Evolutionary conservation across 2,888 invertebrate genomes (phyloP), one percentile per base, ranked within the genome.

Genomic region (Melanophora roralis): DNA sequence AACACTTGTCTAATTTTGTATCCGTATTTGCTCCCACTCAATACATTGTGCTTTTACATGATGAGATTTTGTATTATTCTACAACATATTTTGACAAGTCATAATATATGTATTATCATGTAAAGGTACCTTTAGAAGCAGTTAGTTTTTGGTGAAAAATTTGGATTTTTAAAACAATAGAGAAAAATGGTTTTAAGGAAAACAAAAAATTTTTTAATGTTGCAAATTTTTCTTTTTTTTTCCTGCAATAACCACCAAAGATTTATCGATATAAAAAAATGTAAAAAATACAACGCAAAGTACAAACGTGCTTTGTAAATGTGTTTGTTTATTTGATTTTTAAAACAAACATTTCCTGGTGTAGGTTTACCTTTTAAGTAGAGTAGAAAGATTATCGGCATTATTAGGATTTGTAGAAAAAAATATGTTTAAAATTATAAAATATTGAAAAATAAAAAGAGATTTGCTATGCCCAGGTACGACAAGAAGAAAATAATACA

Each of bases 321-420:
- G 6, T 27, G 27, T 27, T 5, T 27, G 4, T 27, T 5, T 27
- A 27, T 5, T 5, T 27, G 27, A 6, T 5, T 5, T 5, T 27
- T 5, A 45, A 57, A 40, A n/a, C 19, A 40, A 69, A 57, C 43
- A 64, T 71, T 71, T 77, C 64, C 76, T 77, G 64, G 55, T 76
- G 51, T 49, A 51, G 69, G 43, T 51, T 71, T 64, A 53, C 16
- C n/a, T n/a, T 14, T 57, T 68, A 75, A 68, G 62, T 76, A 45
- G 55, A 57, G 23, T 49, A 36, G 21, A 57, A 76, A 55, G 60
- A 68, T 75, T 47, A 51, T 12, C 12, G 12, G 38, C 51, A 14
- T 32, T 65, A 49, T 60, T 67, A 60, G 16, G 19, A 65, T 57
- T 57, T 45, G 34, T 34, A 12, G 49, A 36, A 34, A 23, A 38